Evolutionary conservation across 2,113 vertebrate species (phyloP).

Genomic region (Piaya cayana): DNA sequence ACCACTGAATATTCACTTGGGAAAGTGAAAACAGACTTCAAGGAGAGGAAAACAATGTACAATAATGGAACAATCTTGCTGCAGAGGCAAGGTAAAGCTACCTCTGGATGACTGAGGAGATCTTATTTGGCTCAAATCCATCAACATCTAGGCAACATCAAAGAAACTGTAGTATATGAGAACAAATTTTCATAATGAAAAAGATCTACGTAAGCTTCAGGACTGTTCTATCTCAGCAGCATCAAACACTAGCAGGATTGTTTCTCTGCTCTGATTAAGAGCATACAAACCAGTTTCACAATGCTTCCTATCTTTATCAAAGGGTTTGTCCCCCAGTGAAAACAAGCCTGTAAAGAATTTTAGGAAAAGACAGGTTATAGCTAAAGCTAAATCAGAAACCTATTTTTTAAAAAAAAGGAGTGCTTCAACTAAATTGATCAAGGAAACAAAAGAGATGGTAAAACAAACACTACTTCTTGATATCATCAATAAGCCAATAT

Average conservation of each 20-base stretch:
- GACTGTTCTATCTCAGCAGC: not conserved
- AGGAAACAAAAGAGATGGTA: not conserved
- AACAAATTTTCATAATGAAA: not conserved
- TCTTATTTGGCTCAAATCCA: not conserved
- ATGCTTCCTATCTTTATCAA: not conserved
- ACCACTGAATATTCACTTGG: fast-evolving
- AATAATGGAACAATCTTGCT: not conserved
- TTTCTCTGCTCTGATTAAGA: not conserved
- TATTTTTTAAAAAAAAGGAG: not conserved
- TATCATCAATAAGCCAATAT: not conserved
- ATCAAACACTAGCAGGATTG: not conserved
- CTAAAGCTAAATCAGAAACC: not conserved
- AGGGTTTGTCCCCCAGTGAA: not conserved
- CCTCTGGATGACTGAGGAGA: not conserved
- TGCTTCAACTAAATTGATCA: not conserved
- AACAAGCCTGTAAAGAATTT: not conserved
- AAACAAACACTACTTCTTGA: not conserved
- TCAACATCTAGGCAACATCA: not conserved
- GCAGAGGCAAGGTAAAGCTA: not conserved
- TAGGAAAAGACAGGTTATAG: not conserved
- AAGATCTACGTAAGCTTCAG: not conserved
- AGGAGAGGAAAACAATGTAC: not conserved
- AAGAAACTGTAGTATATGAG: not conserved
- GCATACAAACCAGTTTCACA: not conserved
- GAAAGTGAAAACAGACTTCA: not conserved